These are phyloP conservation scores for Drosophila cognata DNA, from an alignment of 2,888 invertebrate genomes.

Conservation along the genomic window DNA sequence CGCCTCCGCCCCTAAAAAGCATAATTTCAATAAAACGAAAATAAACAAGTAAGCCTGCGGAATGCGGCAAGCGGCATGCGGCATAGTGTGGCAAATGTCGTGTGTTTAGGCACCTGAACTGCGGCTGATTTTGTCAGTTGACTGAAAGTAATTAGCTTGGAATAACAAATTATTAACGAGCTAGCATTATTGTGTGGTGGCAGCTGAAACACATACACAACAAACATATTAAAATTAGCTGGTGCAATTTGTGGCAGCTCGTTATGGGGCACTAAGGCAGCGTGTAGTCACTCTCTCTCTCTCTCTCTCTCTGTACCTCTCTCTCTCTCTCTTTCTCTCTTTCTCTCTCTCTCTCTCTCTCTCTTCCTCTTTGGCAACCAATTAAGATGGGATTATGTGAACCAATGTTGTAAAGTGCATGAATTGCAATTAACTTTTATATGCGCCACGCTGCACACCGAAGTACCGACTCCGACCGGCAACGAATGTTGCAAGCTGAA, in stretches of 20 bases:
- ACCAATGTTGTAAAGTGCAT: slow-evolving; percentile 45
- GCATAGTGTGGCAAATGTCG: slow-evolving; percentile 20
- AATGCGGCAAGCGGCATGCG: slow-evolving; percentile 25
- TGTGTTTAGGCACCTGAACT: slow-evolving; percentile 6
- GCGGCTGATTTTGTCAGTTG: slow-evolving; percentile 48
- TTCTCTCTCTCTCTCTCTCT: not conserved
- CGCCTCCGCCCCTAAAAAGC: slow-evolving; percentile 1
- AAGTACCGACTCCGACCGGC: not conserved
- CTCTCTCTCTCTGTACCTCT: not conserved
- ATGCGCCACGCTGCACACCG: slow-evolving; percentile 38
- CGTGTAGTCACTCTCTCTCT: too few species aligned
- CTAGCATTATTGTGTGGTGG: slow-evolving; percentile 25
- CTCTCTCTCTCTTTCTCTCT: not conserved
- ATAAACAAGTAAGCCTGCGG: slow-evolving; percentile 38
- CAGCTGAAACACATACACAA: slow-evolving; percentile 18
- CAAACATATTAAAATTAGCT: slow-evolving; percentile 29
- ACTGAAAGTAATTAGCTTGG: slow-evolving; percentile 57
- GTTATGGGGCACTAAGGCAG: slow-evolving; percentile 36
- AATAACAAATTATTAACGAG: slow-evolving; percentile 51
- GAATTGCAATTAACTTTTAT: slow-evolving; percentile 56
- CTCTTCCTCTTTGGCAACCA: slow-evolving; percentile 7
- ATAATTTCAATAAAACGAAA: slow-evolving; percentile 59
- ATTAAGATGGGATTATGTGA: slow-evolving; percentile 35
- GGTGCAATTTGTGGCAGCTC: slow-evolving; percentile 20
- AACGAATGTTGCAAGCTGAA: slow-evolving; percentile 25